Evolutionary conservation across 2,888 invertebrate genomes (phyloP).

Genomic region (Polia nebulosa): DNA sequence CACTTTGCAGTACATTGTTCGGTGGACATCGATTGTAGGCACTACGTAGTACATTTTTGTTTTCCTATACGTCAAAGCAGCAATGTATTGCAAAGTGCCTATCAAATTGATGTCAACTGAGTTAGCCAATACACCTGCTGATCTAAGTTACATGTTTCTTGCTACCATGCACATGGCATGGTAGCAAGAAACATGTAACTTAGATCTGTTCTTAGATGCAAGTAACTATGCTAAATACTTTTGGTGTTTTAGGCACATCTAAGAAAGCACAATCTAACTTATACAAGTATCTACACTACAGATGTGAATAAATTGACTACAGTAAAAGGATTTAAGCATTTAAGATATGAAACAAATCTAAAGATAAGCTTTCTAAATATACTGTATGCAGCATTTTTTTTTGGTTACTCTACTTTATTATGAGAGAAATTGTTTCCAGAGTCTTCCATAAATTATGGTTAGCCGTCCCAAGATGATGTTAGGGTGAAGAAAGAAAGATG

Average conservation of each 20-base stretch:
- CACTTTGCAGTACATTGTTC: too few relatives aligned
- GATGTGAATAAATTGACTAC: conserved; percentile 1
- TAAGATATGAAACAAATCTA: background rate
- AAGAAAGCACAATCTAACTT: background rate
- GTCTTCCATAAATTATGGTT: conserved; percentile 5
- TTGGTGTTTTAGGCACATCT: background rate
- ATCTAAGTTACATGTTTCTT: background rate
- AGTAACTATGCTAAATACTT: background rate
- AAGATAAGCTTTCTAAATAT: conserved; percentile 4
- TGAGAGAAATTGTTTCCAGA: background rate
- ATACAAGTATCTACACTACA: conserved; percentile 6
- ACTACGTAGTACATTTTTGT: too few relatives aligned
- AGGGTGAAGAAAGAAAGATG: conserved; percentile 9
- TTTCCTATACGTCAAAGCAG: too few relatives aligned
- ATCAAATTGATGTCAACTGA: too few relatives aligned
- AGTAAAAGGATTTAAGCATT: background rate
- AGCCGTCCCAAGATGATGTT: background rate
- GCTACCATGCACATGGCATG: too few relatives aligned
- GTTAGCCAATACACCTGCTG: too few relatives aligned
- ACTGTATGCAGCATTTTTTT: background rate
- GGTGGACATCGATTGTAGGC: too few relatives aligned
- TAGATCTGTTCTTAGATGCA: too few relatives aligned
- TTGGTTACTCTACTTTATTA: background rate
- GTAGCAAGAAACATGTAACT: background rate
- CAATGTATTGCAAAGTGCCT: too few relatives aligned